Conservation (phyloP, 2,797 vertebrate species). For the Stomatorhinus walkeri region DNA sequence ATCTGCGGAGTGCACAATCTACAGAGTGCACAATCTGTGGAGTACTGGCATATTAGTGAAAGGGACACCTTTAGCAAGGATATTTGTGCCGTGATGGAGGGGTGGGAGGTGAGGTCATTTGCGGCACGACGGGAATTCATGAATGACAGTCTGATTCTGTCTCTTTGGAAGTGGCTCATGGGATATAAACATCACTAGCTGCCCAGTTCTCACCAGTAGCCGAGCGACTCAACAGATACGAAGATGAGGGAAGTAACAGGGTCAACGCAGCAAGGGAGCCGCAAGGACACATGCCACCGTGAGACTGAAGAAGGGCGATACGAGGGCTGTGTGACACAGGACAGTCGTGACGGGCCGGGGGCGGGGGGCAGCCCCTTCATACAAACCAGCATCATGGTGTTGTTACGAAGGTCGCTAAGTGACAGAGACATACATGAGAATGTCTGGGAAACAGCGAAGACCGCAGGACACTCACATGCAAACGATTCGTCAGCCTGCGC, state of each 20-base stretch:
- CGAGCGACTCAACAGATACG: not conserved
- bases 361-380: not conserved
- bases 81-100: not conserved
- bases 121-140: not conserved
- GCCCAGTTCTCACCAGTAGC: not conserved
- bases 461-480: slow-evolving; percentile 65
- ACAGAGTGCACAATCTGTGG: too few relatives aligned
- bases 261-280: not conserved
- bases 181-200: not conserved
- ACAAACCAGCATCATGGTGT: not conserved
- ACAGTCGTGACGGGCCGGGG: not conserved
- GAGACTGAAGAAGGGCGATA: not conserved
- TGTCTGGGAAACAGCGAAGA: slow-evolving; percentile 48
- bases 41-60: not conserved
- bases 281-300: not conserved
- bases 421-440: slow-evolving; percentile 68
- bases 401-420: slow-evolving; percentile 61
- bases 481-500: slow-evolving; percentile 55
- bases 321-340: not conserved
- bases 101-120: not conserved
- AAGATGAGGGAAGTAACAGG: too few relatives aligned
- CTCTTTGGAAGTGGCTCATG: not conserved
- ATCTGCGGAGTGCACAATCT: too few relatives aligned
- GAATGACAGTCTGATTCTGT: not conserved
- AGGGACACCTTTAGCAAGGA: not conserved